phyloP scores from a whole-genome alignment of 2,888 invertebrate genomes.

The Resseliella maxima region DNA sequence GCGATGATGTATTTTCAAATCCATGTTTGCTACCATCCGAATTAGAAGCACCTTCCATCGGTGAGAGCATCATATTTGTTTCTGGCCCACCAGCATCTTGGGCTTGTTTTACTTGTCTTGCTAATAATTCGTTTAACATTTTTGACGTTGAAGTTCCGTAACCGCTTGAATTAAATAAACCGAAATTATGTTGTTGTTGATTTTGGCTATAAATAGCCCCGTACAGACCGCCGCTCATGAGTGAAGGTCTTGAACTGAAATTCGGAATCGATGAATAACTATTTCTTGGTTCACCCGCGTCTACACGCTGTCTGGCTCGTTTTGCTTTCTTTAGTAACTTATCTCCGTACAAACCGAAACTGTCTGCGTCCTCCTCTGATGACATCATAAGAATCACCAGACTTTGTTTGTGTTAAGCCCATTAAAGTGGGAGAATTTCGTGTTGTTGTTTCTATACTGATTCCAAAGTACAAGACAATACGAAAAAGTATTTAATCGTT shows the following conservation, averaged over 20 bases:
- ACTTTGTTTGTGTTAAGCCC: conserved; percentile 82
- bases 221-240: conserved; percentile 88
- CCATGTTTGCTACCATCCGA: conserved; percentile 61
- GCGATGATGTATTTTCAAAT: conserved; percentile 57
- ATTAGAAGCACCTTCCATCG: conserved; percentile 62
- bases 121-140: conserved; percentile 91
- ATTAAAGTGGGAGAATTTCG: conserved; percentile 61
- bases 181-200: conserved; percentile 77
- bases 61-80: conserved; percentile 67
- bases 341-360: conserved; percentile 93
- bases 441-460: conserved; percentile 59
- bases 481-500: conserved; percentile 56
- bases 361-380: conserved; percentile 96
- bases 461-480: conserved; percentile 56
- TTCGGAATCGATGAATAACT: conserved; percentile 86
- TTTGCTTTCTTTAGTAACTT: conserved; percentile 92
- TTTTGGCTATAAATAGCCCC: conserved; percentile 85
- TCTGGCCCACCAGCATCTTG: conserved; percentile 71
- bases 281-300: conserved; percentile 95
- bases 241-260: conserved; percentile 82
- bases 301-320: conserved; percentile 94
- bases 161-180: conserved; percentile 77
- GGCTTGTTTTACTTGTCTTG: conserved; percentile 81
- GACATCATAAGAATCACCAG: conserved; percentile 91
- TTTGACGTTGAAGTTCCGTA: conserved; percentile 89